Conservation (phyloP, 1,140 invertebrate genomes). For the Anastatus disparis region DNA sequence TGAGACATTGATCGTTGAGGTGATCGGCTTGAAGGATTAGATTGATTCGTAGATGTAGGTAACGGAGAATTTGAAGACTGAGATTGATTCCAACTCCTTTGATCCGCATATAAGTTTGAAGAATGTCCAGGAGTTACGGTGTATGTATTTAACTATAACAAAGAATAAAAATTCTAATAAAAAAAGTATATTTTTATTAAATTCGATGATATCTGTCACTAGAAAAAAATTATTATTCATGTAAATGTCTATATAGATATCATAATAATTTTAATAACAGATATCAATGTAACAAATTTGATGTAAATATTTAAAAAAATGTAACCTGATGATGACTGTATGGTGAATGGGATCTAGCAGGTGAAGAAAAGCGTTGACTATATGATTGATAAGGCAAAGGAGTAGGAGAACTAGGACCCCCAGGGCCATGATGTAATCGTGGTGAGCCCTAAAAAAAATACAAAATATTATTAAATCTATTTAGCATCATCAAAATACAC, state of each 20-base stretch:
- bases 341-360: conserved; percentile 65
- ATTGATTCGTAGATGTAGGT: conserved; percentile 60
- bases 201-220: no score
- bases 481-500: no score
- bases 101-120: conserved; percentile 63
- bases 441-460: conserved; percentile 59
- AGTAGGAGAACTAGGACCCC: conserved; percentile 63
- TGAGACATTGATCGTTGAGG: conserved; percentile 64
- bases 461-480: no score
- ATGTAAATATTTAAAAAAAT: not conserved
- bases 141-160: conserved; percentile 61
- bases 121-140: conserved; percentile 59
- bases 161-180: no score
- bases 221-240: not conserved
- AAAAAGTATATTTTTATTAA: no score
- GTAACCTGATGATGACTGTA: conserved; percentile 68
- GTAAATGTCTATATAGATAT: not conserved
- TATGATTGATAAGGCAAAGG: conserved; percentile 66
- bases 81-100: conserved; percentile 64
- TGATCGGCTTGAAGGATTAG: conserved; percentile 63
- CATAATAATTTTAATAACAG: not conserved
- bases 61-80: conserved; percentile 60
- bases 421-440: conserved; percentile 62
- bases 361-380: conserved; percentile 63
- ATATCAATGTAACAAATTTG: not conserved